A percentile compares a stretch with the other conserved stretches of the same genome.
Evolutionary conservation across 2,797 vertebrate genomes (phyloP).

Genomic region (Pantherophis vulpinus): DNA sequence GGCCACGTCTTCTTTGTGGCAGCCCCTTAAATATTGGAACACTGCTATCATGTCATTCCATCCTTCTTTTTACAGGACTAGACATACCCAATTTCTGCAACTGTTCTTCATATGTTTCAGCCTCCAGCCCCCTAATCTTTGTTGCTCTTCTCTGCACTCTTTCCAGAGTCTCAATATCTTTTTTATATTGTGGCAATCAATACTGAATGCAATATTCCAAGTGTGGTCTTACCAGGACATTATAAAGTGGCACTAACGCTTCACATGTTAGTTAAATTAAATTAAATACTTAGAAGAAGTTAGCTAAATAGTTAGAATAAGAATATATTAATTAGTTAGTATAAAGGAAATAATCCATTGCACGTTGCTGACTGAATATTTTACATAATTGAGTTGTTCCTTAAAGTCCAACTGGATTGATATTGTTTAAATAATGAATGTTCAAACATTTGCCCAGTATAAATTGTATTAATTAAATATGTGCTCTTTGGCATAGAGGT

Average conservation of each 20-base stretch:
- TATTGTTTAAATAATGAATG: not conserved
- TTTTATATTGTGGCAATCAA: not conserved
- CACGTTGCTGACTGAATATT: not conserved
- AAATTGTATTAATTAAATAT: constrained; percentile 15
- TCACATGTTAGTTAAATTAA: not conserved
- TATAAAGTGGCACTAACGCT: not conserved
- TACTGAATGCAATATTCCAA: not conserved
- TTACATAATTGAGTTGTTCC: not conserved
- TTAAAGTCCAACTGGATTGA: not conserved
- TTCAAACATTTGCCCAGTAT: not conserved
- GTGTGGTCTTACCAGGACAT: not conserved
- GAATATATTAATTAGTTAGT: not conserved
- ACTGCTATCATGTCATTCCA: not conserved
- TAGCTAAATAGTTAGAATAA: not conserved
- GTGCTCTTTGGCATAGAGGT: not conserved
- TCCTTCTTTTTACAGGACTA: not conserved
- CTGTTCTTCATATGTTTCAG: not conserved
- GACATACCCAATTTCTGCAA: not conserved
- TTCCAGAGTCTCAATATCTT: not conserved
- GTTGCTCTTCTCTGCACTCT: not conserved
- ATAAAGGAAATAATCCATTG: not conserved
- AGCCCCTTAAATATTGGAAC: not conserved
- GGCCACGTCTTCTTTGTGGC: not conserved
- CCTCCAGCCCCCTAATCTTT: not conserved
- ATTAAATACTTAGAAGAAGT: not conserved